Conservation (phyloP, 1,140 invertebrate genomes). For the Eupeodes corollae region DNA sequence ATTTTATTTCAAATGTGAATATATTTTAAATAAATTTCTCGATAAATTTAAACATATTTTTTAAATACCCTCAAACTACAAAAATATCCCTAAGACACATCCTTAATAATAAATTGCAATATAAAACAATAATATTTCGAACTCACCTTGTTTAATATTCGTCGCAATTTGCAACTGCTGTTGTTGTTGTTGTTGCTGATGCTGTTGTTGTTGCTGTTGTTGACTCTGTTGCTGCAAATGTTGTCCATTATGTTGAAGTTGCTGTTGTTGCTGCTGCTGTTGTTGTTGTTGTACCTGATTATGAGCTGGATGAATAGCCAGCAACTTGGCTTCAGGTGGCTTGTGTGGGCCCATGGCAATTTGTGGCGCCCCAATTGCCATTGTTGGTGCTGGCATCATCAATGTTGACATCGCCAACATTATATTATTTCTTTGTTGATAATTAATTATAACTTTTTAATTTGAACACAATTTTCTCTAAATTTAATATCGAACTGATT, state of each 20-base stretch:
- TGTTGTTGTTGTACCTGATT: conserved; percentile 8
- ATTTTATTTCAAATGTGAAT: too few relatives aligned
- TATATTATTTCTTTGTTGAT: conserved; percentile 9
- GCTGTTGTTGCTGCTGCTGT: conserved; percentile 27
- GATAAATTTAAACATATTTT: too few relatives aligned
- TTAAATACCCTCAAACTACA: too few relatives aligned
- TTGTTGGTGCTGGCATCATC: conserved; percentile 37
- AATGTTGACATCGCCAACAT: conserved; percentile 38
- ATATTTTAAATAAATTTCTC: too few relatives aligned
- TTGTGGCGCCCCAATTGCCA: conserved; percentile 35
- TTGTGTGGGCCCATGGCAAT: conserved; percentile 36
- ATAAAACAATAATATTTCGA: too few relatives aligned
- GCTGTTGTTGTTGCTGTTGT: conserved; percentile 20
- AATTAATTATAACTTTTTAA: not conserved
- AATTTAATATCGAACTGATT: not conserved
- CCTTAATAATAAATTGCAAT: too few relatives aligned
- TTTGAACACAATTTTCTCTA: not conserved
- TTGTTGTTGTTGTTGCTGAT: conserved; percentile 22
- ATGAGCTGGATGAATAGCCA: conserved; percentile 32
- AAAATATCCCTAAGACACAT: too few relatives aligned
- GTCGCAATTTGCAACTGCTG: conserved; percentile 19
- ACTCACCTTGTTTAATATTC: too few relatives aligned
- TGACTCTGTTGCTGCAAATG: conserved; percentile 12
- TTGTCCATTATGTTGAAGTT: not conserved
- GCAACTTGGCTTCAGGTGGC: conserved; percentile 36